A percentile compares a stretch with the other conserved stretches of the same genome.
Evolutionary conservation across 2,113 vertebrate species (phyloP).

Genomic region (Dendropsophus ebraccatus): DNA sequence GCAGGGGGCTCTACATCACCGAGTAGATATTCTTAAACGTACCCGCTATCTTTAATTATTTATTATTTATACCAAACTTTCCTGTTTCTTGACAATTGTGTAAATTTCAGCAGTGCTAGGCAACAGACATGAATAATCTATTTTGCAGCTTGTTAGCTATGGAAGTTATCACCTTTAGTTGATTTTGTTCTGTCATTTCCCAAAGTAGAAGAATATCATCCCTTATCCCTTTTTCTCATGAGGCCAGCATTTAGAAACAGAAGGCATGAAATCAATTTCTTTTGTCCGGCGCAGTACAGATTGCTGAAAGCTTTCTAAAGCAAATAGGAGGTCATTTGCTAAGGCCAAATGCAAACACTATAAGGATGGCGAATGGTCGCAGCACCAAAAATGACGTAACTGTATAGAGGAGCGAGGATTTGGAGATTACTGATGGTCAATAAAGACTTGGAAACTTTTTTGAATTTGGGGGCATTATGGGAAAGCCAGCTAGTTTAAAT

Average conservation of each 20-base stretch:
- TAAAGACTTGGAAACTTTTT: background rate
- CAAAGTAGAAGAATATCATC: constrained; percentile 36
- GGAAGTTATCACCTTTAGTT: constrained; percentile 36
- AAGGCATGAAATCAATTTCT: constrained; percentile 40
- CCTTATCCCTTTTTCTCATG: constrained; percentile 7
- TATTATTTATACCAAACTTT: constrained; percentile 12
- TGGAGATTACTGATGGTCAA: background rate
- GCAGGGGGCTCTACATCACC: background rate
- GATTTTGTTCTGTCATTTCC: constrained; percentile 20
- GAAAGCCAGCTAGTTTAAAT: background rate
- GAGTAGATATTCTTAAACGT: background rate
- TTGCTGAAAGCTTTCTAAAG: constrained; percentile 29
- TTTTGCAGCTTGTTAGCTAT: constrained; percentile 32
- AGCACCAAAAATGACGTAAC: background rate
- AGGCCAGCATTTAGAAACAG: constrained; percentile 33
- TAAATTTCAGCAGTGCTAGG: background rate
- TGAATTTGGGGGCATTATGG: background rate
- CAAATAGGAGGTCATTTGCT: constrained; percentile 17
- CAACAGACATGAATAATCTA: constrained; percentile 34
- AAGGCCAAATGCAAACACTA: constrained; percentile 7
- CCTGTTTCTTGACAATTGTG: constrained; percentile 13
- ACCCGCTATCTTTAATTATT: background rate
- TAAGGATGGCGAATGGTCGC: background rate
- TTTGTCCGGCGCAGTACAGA: constrained; percentile 9
- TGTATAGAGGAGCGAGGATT: background rate